These are phyloP conservation scores for Acanthaster planci DNA, from an alignment of 35 echinoderm and acorn worm species.

Conservation along the genomic window DNA sequence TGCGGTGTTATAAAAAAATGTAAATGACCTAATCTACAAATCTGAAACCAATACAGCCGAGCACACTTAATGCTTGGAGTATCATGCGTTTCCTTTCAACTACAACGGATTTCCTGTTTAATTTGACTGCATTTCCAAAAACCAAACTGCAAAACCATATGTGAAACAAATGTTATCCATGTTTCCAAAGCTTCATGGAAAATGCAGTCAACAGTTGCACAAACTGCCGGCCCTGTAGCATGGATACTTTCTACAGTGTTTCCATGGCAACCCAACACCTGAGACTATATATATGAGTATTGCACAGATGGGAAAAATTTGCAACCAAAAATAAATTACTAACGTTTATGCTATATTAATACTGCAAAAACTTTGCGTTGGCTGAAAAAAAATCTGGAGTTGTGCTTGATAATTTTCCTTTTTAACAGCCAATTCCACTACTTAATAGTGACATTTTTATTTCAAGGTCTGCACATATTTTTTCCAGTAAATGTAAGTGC, in stretches of 20 bases:
- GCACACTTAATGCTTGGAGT: not conserved
- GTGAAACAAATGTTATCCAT: constrained; percentile 7
- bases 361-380: not conserved
- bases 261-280: constrained; percentile 1
- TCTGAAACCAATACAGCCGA: not conserved
- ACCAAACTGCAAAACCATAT: no score
- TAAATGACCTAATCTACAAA: constrained; percentile 7
- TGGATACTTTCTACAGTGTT: not conserved
- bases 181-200: not conserved
- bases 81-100: not conserved
- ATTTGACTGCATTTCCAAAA: constrained; percentile 7
- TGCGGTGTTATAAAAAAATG: not conserved
- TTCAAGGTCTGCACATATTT: no score
- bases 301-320: not conserved
- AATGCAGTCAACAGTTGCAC: constrained; percentile 14
- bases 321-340: not conserved
- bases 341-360: not conserved
- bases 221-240: constrained; percentile 25
- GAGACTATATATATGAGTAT: constrained; percentile 14
- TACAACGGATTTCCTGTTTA: not conserved
- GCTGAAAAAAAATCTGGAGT: no score
- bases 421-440: no score
- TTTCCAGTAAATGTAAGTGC: no score
- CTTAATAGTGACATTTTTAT: no score
- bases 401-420: no score